Evolutionary conservation across 2,113 vertebrate genomes (phyloP), one percentile per base, ranked within the genome.

Genomic region (Coturnix japonica): DNA sequence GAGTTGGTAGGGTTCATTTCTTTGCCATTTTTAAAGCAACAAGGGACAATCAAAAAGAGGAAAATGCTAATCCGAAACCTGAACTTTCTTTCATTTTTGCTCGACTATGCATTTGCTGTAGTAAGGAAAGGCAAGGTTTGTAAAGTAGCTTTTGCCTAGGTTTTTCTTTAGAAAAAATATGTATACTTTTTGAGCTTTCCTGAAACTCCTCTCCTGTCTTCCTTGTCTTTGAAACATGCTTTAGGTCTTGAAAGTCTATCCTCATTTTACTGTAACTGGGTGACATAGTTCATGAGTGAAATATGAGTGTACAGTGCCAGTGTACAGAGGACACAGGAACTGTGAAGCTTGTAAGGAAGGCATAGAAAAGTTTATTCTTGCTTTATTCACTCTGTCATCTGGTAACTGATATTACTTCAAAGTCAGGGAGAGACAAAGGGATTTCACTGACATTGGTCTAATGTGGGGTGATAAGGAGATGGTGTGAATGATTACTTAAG

Each of bases 261-360:
- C 64, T 12, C 2, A 7, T 69, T 75, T 84, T 35, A 26, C 23
- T 75, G 43, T 47, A 72, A 15, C 23, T 57, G 28, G 4, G 23
- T 70, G 41, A 12, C 33, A 72, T 66, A 39, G 2, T 37, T 73
- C n/a, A 31, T 37, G 12, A 61, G 11, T 12, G 25, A 85, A 83
- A 74, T 54, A 41, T 11, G 25, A 67, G 28, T 7, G 8, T n/a
- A 9, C 4, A 4, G 13, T 56, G 37, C 4, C 14, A 49, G 14
- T 0, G 0, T 18, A 35, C 1, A 23, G 69, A 59, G 41, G 57
- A 23, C 17, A 31, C 3, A 8, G 3, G 23, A 66, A 35, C n/a
- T 17, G 8, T n/a, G 53, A 41, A 59, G 31, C 16, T 19, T 54
- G 18, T 47, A 20, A 39, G 61, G 26, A 39, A n/a, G 71, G 5